phyloP scores from a whole-genome alignment of 2,888 invertebrate species.

The Anagyrus pseudococci region DNA sequence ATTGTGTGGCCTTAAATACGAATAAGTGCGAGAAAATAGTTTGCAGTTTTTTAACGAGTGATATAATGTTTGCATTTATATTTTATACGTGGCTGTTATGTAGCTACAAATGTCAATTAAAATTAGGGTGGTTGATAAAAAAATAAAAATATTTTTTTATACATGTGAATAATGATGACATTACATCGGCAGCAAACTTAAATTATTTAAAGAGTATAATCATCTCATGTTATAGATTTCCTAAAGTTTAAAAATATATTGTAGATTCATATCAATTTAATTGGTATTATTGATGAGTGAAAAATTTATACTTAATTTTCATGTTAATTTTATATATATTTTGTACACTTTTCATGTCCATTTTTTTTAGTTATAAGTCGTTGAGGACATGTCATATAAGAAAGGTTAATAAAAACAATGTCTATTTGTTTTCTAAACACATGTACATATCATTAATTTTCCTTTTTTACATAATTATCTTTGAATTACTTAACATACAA shows the following conservation, averaged over 20 bases:
- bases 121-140: conserved; percentile 15
- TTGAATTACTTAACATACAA: conserved; percentile 30
- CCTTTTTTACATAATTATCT: conserved; percentile 26
- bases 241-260: conserved; percentile 9
- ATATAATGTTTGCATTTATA: conserved; percentile 29
- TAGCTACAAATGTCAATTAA: conserved; percentile 11
- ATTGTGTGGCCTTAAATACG: conserved; percentile 63
- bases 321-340: conserved; percentile 12
- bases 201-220: too few relatives aligned
- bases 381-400: conserved; percentile 13
- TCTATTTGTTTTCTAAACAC: conserved; percentile 36
- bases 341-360: conserved; percentile 8
- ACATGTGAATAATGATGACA: conserved; percentile 4
- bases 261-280: too few relatives aligned
- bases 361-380: conserved; percentile 8
- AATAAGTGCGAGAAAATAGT: background rate
- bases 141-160: conserved; percentile 28
- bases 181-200: conserved; percentile 33
- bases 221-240: conserved; percentile 9
- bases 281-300: too few relatives aligned
- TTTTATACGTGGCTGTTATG: background rate
- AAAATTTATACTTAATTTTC: conserved; percentile 26
- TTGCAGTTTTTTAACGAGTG: conserved; percentile 21
- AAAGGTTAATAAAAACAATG: conserved; percentile 27
- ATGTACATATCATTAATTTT: conserved; percentile 32